Evolutionary conservation across 2,888 invertebrate genomes (phyloP).

Genomic region (Margaritifera margaritifera): DNA sequence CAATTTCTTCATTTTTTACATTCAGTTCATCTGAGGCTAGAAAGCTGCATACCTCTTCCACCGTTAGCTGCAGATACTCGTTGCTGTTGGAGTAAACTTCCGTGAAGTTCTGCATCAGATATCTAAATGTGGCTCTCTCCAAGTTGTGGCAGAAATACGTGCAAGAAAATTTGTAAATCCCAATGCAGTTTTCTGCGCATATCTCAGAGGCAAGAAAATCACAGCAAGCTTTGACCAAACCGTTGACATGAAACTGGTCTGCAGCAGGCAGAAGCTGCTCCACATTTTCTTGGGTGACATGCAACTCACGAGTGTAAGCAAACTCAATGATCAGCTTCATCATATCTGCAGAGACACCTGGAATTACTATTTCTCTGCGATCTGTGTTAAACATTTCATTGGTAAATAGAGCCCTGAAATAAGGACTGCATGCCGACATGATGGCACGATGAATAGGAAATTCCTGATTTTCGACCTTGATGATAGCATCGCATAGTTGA

Average conservation of each 20-base stretch:
- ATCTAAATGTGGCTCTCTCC: slow-evolving; percentile 81
- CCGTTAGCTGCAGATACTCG: slow-evolving; percentile 75
- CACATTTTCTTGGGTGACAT: slow-evolving; percentile 85
- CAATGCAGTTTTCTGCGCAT: slow-evolving; percentile 86
- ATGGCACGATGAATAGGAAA: slow-evolving; percentile 85
- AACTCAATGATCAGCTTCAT: slow-evolving; percentile 87
- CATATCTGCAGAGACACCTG: slow-evolving; percentile 81
- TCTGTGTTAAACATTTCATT: slow-evolving; percentile 78
- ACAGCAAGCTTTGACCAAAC: slow-evolving; percentile 86
- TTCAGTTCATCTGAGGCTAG: slow-evolving; percentile 68
- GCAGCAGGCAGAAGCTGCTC: slow-evolving; percentile 83
- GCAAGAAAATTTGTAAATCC: slow-evolving; percentile 87
- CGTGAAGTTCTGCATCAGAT: slow-evolving; percentile 77
- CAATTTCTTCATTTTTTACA: slow-evolving; percentile 69
- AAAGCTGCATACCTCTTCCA: slow-evolving; percentile 56
- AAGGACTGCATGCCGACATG: slow-evolving; percentile 85
- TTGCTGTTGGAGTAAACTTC: slow-evolving; percentile 58
- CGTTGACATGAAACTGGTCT: slow-evolving; percentile 89
- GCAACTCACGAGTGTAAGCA: slow-evolving; percentile 86
- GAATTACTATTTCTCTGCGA: slow-evolving; percentile 47
- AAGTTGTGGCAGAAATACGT: slow-evolving; percentile 83
- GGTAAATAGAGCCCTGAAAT: slow-evolving; percentile 91
- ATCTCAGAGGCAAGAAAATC: slow-evolving; percentile 82
- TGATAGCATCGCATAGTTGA: slow-evolving; percentile 89
- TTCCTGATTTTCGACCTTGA: slow-evolving; percentile 85